A percentile compares a stretch with the other conserved stretches of the same genome.
phyloP scores from a whole-genome alignment of 1,140 invertebrate species.

The Papilio dardanus region DNA sequence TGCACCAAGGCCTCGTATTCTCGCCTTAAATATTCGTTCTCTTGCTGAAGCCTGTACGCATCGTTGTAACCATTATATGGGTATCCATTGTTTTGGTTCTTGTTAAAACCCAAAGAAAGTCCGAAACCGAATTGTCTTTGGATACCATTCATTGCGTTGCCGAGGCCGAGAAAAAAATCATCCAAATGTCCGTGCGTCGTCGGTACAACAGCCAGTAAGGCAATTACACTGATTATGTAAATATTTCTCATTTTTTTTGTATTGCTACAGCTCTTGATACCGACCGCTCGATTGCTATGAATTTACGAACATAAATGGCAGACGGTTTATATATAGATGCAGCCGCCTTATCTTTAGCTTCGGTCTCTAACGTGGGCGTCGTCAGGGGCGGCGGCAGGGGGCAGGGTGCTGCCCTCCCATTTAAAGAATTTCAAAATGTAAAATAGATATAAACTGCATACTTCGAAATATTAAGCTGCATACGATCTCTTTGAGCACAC shows the following conservation, averaged over 20 bases:
- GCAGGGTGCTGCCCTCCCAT: no score
- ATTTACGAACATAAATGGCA: neutral
- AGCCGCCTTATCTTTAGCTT: neutral
- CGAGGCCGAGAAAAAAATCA: neutral
- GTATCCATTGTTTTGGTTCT: neutral
- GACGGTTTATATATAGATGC: neutral
- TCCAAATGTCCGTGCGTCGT: neutral
- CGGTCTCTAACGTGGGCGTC: neutral
- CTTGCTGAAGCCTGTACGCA: neutral
- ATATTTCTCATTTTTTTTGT: neutral
- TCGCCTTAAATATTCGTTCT: slow-evolving; percentile 13
- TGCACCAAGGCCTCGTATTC: neutral
- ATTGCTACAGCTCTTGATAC: neutral
- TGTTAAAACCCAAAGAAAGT: neutral
- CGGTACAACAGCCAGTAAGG: neutral
- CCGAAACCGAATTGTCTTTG: neutral
- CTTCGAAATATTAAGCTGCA: no score
- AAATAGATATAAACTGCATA: no score
- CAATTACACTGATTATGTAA: slow-evolving; percentile 3
- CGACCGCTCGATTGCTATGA: neutral
- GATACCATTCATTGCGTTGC: neutral
- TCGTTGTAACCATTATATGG: neutral
- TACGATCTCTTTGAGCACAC: no score
- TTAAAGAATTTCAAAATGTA: no score
- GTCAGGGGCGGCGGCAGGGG: no score